Percentiles rank a stretch among this genome's conserved stretches.
These are phyloP conservation scores for Bombylius discolor DNA, from an alignment of 2,888 invertebrate species.

Conservation along the genomic window DNA sequence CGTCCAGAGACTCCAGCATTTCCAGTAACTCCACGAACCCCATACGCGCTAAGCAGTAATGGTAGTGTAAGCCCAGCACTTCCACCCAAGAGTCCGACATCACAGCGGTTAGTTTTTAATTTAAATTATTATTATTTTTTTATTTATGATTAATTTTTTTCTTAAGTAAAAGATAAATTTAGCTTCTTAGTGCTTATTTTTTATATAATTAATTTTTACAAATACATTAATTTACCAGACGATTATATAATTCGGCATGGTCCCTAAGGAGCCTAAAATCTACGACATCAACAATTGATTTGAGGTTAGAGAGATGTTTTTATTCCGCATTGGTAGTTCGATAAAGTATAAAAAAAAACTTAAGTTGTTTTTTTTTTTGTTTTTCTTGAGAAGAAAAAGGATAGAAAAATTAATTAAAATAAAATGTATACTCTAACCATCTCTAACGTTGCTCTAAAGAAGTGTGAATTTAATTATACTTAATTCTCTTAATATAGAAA, in stretches of 20 bases:
- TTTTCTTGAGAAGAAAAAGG: too few relatives aligned
- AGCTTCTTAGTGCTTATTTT: background rate
- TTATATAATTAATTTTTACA: background rate
- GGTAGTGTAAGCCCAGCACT: slow-evolving; percentile 58
- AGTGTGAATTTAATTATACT: too few relatives aligned
- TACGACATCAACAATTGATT: slow-evolving; percentile 19
- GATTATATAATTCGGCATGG: slow-evolving; percentile 21
- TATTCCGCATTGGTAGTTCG: too few relatives aligned
- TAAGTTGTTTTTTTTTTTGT: background rate
- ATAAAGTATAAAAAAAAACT: background rate
- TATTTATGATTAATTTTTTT: background rate
- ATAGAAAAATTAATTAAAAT: too few relatives aligned
- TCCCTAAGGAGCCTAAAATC: slow-evolving; percentile 22
- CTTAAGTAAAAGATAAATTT: background rate
- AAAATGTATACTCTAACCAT: too few relatives aligned
- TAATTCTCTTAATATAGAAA: too few relatives aligned
- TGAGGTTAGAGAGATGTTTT: slow-evolving; percentile 18
- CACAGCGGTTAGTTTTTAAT: slow-evolving; percentile 39
- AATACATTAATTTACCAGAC: slow-evolving; percentile 9
- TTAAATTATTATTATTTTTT: background rate
- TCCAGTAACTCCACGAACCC: slow-evolving; percentile 82
- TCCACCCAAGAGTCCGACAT: slow-evolving; percentile 70
- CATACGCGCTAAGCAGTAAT: slow-evolving; percentile 48
- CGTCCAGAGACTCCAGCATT: slow-evolving; percentile 87
- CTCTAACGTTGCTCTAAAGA: too few relatives aligned